Evolutionary conservation across 2,888 invertebrate species (phyloP).

Genomic region (Coelinius sp.): DNA sequence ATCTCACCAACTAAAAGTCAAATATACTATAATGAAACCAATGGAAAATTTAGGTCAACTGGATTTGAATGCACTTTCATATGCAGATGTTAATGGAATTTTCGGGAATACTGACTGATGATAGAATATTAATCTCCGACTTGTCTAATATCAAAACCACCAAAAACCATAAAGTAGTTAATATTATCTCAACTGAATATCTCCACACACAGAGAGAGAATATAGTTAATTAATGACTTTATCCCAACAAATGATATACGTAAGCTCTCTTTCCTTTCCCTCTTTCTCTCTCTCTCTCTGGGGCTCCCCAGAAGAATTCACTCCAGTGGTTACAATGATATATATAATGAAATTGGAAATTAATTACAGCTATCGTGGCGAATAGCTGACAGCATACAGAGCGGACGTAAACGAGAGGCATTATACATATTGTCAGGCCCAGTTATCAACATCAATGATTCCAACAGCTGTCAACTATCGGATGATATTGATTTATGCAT

Average conservation of each 20-base stretch:
- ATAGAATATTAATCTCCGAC: not conserved
- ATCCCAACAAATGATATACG: not conserved
- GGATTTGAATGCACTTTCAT: not conserved
- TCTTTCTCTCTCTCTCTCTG: too few species aligned
- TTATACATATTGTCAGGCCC: conserved; percentile 49
- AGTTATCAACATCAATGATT: conserved; percentile 12
- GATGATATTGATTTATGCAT: conserved; percentile 61
- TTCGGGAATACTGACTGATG: not conserved
- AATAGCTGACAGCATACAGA: conserved; percentile 62
- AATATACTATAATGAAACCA: not conserved
- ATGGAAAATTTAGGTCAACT: not conserved
- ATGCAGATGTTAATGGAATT: conserved; percentile 2
- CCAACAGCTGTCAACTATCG: conserved; percentile 27
- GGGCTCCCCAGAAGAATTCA: too few species aligned
- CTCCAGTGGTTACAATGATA: too few species aligned
- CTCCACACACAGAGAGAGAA: not conserved
- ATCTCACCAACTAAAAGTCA: not conserved
- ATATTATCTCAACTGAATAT: not conserved
- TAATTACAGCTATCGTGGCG: conserved; percentile 63
- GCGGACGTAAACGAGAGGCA: conserved; percentile 60
- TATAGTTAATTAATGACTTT: too few species aligned
- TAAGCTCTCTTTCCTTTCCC: not conserved
- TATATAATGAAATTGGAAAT: not conserved
- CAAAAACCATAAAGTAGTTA: not conserved
- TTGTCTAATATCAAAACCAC: not conserved